phyloP scores from a whole-genome alignment of 64 coral and sea anemone genomes.

The Stichodactyla mertensii region DNA sequence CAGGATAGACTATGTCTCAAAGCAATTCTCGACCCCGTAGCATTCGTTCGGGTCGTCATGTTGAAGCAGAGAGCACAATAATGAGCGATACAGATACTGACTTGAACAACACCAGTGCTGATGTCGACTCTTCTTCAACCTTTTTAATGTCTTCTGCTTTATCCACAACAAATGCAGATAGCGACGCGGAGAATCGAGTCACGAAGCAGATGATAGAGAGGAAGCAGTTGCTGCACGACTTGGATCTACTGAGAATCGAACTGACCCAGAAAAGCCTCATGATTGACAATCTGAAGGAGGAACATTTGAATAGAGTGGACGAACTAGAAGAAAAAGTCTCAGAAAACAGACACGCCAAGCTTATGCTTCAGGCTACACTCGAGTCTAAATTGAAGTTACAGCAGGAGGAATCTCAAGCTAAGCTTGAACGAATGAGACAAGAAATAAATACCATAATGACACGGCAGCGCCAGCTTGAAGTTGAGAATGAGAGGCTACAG shows the following conservation, averaged over 20 bases:
- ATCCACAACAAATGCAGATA: slow-evolving; percentile 76
- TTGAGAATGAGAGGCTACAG: slow-evolving; percentile 78
- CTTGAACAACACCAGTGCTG: slow-evolving; percentile 55
- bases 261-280: slow-evolving; percentile 92
- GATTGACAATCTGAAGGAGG: slow-evolving; percentile 90
- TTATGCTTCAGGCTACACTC: slow-evolving; percentile 83
- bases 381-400: slow-evolving; percentile 91
- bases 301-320: slow-evolving; percentile 78
- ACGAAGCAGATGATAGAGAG: slow-evolving; percentile 93
- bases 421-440: slow-evolving; percentile 72
- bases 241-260: slow-evolving; percentile 86
- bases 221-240: slow-evolving; percentile 88
- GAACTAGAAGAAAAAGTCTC: slow-evolving; percentile 84
- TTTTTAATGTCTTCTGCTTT: slow-evolving; percentile 74
- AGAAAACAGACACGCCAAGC: slow-evolving; percentile 80
- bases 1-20: not conserved
- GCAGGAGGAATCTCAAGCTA: slow-evolving; percentile 71
- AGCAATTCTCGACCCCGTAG: not conserved
- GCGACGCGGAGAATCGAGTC: slow-evolving; percentile 62
- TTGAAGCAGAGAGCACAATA: slow-evolving; percentile 47
- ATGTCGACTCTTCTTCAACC: slow-evolving; percentile 80
- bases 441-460: slow-evolving; percentile 75
- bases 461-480: slow-evolving; percentile 75
- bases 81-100: slow-evolving; percentile 56
- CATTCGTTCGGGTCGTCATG: not conserved